Percentiles rank a stretch among this genome's conserved stretches.
These are phyloP conservation scores for Sigmodon hispidus DNA, from an alignment of 2,113 vertebrate genomes.

Conservation along the genomic window DNA sequence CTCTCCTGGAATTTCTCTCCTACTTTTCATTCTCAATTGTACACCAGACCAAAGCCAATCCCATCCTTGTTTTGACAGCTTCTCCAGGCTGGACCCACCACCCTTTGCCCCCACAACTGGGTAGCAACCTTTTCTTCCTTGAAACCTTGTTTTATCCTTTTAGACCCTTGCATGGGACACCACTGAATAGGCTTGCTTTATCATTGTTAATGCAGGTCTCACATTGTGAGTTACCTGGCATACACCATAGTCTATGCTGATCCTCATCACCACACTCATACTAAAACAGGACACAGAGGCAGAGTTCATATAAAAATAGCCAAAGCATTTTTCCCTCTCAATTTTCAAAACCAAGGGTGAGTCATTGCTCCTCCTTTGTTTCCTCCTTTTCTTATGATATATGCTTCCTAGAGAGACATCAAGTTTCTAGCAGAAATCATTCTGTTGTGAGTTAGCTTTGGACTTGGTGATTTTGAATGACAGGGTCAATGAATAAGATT, in stretches of 20 bases:
- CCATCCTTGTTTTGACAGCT: background rate
- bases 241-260: background rate
- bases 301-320: background rate
- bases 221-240: background rate
- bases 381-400: background rate
- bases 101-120: background rate
- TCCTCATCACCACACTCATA: no score
- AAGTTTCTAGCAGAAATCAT: background rate
- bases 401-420: background rate
- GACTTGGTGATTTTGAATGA: constrained; percentile 15
- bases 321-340: background rate
- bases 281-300: background rate
- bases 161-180: background rate
- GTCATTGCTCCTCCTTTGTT: background rate
- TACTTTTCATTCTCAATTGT: background rate
- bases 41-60: background rate
- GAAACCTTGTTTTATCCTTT: background rate
- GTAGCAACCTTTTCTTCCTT: background rate
- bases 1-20: background rate
- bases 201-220: background rate
- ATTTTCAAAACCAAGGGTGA: background rate
- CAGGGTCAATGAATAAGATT: background rate
- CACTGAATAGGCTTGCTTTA: background rate
- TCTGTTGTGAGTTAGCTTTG: background rate
- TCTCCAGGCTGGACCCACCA: background rate